phyloP scores from a whole-genome alignment of 1,140 invertebrate genomes.

The Schlechtendalia chinensis region DNA sequence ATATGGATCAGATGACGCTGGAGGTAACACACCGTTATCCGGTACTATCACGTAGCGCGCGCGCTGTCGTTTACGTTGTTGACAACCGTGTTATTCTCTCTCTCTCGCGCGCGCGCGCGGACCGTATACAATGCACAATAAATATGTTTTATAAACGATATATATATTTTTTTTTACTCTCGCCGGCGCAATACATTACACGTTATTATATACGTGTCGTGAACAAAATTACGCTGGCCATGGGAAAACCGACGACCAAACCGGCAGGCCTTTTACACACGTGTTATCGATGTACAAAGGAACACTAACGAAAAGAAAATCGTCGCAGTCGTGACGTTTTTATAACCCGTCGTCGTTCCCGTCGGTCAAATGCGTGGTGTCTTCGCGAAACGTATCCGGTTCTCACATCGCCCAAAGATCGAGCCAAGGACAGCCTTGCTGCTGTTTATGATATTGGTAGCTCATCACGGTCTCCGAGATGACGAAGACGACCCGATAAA shows the following conservation, averaged over 20 bases:
- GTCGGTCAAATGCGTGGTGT: background rate
- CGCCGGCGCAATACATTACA: background rate
- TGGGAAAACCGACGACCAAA: background rate
- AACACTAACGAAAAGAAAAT: background rate
- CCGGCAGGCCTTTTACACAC: background rate
- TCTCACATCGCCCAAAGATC: background rate
- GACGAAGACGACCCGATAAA: background rate
- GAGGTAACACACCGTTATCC: conserved; percentile 15
- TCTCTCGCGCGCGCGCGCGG: no score
- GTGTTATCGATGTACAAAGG: background rate
- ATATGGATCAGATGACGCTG: background rate
- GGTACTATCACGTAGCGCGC: no score
- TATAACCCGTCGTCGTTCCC: no score
- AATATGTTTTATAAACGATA: background rate
- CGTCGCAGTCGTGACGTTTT: no score
- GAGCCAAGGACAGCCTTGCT: background rate
- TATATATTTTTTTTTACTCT: no score
- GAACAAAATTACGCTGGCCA: background rate
- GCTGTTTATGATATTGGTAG: background rate
- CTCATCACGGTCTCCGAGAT: conserved; percentile 4
- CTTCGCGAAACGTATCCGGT: background rate
- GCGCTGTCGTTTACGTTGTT: conserved; percentile 11
- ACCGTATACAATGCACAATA: no score
- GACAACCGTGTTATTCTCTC: conserved; percentile 25
- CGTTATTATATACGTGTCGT: background rate